phyloP scores from a whole-genome alignment of 2,797 vertebrate species.

The Melanotaenia nigrans region DNA sequence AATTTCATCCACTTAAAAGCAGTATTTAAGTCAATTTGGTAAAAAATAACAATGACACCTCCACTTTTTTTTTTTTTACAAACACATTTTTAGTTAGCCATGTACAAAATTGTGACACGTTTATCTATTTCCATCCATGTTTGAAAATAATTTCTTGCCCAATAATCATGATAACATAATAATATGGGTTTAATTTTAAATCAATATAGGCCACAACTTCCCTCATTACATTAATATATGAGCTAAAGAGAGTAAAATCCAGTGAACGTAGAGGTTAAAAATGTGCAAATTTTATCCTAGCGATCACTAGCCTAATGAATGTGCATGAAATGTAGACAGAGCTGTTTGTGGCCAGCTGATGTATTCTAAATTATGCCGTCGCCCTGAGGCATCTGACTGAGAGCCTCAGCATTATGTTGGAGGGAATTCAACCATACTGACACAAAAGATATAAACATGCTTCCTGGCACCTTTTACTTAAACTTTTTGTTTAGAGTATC shows the following conservation, averaged over 20 bases:
- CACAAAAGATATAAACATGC: conserved; percentile 12
- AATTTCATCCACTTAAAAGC: neutral
- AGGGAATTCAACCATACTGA: neutral
- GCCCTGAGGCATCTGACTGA: conserved; percentile 25
- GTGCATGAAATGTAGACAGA: neutral
- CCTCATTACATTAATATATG: neutral
- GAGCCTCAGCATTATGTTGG: conserved; percentile 8
- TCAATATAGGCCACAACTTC: neutral
- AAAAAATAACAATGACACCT: neutral
- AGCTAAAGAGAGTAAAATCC: neutral
- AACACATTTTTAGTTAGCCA: neutral
- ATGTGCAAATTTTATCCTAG: neutral
- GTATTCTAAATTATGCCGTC: conserved; percentile 25
- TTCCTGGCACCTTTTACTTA: conserved; percentile 11
- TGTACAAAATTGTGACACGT: neutral
- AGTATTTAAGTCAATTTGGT: neutral
- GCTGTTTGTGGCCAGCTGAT: conserved; percentile 5
- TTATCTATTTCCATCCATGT: neutral
- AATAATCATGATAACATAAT: neutral
- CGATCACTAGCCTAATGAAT: neutral
- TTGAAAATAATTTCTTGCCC: neutral
- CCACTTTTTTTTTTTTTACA: neutral
- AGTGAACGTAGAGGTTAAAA: neutral
- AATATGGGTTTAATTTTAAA: neutral
- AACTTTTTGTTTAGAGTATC: neutral